phyloP scores from a whole-genome alignment of 2,113 vertebrate genomes.

The Apteryx owenii region DNA sequence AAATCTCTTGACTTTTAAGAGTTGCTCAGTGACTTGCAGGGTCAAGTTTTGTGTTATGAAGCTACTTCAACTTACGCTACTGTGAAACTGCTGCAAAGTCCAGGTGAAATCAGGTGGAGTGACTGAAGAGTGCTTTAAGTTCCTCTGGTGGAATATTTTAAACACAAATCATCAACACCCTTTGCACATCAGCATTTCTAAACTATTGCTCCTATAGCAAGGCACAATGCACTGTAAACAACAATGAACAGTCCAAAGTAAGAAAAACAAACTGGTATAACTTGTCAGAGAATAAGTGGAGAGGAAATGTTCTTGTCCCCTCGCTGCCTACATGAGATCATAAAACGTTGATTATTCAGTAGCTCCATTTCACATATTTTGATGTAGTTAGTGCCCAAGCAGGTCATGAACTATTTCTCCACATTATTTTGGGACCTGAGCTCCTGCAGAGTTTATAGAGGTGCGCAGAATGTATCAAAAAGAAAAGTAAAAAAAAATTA shows the following conservation, averaged over 20 bases:
- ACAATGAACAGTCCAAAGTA: not conserved
- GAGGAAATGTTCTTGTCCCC: not conserved
- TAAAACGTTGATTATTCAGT: not conserved
- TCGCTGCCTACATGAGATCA: not conserved
- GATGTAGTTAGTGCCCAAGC: not conserved
- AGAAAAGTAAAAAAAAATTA: not conserved
- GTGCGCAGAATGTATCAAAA: not conserved
- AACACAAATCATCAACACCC: not conserved
- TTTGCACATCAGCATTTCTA: rapidly evolving
- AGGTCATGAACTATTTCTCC: not conserved
- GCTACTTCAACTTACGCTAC: no score
- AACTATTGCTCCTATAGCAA: not conserved
- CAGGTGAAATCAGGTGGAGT: not conserved
- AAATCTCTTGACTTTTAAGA: not conserved
- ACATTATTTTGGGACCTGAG: not conserved
- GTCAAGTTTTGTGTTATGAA: no score
- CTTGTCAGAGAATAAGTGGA: not conserved
- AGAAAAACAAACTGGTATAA: not conserved
- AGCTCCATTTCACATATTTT: not conserved
- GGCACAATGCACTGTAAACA: rapidly evolving
- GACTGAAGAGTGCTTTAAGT: not conserved
- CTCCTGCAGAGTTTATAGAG: not conserved
- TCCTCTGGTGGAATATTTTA: not conserved
- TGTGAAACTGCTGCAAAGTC: not conserved
- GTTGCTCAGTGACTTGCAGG: not conserved